Percentiles rank a stretch among this genome's conserved stretches.
phyloP scores from a whole-genome alignment of 2,888 invertebrate species.

The Dendrolimus pini region DNA sequence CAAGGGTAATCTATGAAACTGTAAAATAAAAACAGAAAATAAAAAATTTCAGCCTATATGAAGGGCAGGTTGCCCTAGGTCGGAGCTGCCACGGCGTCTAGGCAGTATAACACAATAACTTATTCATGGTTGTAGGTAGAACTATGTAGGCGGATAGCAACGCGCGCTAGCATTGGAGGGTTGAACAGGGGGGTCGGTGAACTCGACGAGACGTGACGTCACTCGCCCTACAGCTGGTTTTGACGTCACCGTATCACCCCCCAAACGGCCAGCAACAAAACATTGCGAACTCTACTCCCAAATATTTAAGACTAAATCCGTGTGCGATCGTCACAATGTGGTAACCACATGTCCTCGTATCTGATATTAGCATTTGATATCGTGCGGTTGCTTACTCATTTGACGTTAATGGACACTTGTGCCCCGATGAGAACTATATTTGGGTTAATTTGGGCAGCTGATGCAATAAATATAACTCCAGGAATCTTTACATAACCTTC shows the following conservation, averaged over 20 bases:
- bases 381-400: conserved; percentile 45
- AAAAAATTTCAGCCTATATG: conserved; percentile 20
- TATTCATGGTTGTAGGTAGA: conserved; percentile 57
- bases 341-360: conserved; percentile 54
- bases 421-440: conserved; percentile 33
- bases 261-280: conserved; percentile 37
- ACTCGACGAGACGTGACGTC: conserved; percentile 64
- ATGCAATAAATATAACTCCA: conserved; percentile 10
- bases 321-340: conserved; percentile 34
- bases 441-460: conserved; percentile 28
- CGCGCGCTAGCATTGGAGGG: conserved; percentile 40
- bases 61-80: conserved; percentile 63
- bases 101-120: conserved; percentile 48
- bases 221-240: conserved; percentile 71
- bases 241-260: conserved; percentile 61
- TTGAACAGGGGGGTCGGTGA: conserved; percentile 52
- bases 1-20: too few relatives aligned
- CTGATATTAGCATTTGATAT: conserved; percentile 51
- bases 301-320: conserved; percentile 51
- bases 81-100: conserved; percentile 36
- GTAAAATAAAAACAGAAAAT: conserved; percentile 5
- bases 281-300: conserved; percentile 44
- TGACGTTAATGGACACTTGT: conserved; percentile 46
- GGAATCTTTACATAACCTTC: too few relatives aligned
- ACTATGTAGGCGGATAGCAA: conserved; percentile 34